Evolutionary conservation across 1,140 invertebrate species (phyloP), one percentile per base, ranked within the genome.

Genomic region (Macrosteles quadrilineatus): DNA sequence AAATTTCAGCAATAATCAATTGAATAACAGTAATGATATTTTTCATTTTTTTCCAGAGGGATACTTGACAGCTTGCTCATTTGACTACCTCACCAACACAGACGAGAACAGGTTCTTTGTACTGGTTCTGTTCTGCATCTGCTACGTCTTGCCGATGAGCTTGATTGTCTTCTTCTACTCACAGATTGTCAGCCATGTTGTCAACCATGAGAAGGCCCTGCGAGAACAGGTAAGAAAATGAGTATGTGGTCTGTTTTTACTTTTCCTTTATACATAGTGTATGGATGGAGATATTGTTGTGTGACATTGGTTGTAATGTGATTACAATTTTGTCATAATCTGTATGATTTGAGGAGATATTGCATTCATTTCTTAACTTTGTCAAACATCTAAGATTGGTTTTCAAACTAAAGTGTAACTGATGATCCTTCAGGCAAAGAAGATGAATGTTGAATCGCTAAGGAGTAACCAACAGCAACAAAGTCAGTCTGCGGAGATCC

Each of bases 371-470:
- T n/a, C n/a, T n/a, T n/a, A n/a, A n/a, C n/a, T n/a, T n/a, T n/a
- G n/a, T n/a, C n/a, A n/a, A n/a, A n/a, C n/a, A n/a, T n/a, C n/a
- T n/a, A n/a, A n/a, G n/a, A n/a, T n/a, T n/a, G n/a, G n/a, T n/a
- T n/a, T n/a, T n/a, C n/a, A n/a, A n/a, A n/a, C n/a, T n/a, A n/a
- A n/a, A n/a, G n/a, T n/a, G n/a, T n/a, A n/a, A n/a, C n/a, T n/a
- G n/a, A 14, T 36, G 32, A 36, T 36, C 4, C 55, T 73, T 4
- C 82, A 91, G 84, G 93, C 93, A 0, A 95, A 94, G 78, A 95
- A 95, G 79, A 96, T 95, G 93, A 95, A 96, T 75, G 92, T 95
- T 0, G 92, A 94, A 68, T 94, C 91, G 43, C 78, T 96, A 30
- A 80, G 93, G 72, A 89, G 88, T 32, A 93, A 93, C 73, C 85